These are phyloP conservation scores for Volucella inanis DNA, from an alignment of 2,888 invertebrate species.

Conservation along the genomic window DNA sequence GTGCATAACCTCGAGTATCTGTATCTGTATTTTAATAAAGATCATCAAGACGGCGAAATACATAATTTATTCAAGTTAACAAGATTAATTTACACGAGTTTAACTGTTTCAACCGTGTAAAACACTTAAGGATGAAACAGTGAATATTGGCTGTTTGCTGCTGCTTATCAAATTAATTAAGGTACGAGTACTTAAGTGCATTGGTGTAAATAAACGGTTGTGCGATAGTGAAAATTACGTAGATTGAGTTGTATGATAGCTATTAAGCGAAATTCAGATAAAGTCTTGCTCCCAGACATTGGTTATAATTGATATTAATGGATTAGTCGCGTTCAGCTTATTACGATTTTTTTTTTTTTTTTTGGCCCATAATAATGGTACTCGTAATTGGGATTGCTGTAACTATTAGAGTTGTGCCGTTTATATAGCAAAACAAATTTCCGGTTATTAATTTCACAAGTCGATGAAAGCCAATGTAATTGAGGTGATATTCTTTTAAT, in stretches of 20 bases:
- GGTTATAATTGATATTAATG: no score
- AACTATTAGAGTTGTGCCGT: not conserved
- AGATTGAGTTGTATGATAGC: not conserved
- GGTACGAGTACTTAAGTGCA: not conserved
- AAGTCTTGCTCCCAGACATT: no score
- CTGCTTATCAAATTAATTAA: slow-evolving; percentile 16
- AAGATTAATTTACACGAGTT: slow-evolving; percentile 3
- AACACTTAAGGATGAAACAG: not conserved
- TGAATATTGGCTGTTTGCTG: not conserved
- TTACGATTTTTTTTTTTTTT: no score
- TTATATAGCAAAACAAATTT: not conserved
- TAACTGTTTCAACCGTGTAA: not conserved
- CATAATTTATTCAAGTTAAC: not conserved
- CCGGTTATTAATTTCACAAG: not conserved
- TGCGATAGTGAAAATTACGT: not conserved
- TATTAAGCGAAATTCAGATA: not conserved
- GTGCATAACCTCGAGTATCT: not conserved
- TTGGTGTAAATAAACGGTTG: not conserved
- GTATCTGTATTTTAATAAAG: no score
- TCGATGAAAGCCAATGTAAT: not conserved
- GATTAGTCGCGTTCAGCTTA: no score
- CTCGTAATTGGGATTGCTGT: not conserved
- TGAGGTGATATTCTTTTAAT: no score
- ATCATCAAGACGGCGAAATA: not conserved
- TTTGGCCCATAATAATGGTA: no score